phyloP scores from a whole-genome alignment of 2,888 invertebrate species.

The Digitonthophagus gazella region DNA sequence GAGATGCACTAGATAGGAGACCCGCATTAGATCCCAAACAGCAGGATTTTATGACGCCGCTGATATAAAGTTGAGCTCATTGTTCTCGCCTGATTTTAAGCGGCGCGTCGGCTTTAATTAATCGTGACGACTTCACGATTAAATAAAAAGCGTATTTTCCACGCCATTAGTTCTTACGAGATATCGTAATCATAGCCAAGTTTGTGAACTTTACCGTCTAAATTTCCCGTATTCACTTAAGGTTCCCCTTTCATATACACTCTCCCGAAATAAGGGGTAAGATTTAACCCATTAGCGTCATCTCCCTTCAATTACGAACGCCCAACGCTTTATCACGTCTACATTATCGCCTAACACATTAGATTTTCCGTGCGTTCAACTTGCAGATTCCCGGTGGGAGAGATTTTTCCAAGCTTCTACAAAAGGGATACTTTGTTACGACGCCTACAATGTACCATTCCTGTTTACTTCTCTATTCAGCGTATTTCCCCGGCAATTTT shows the following conservation, averaged over 20 bases:
- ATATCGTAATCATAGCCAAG: not conserved
- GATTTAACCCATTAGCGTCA: slow-evolving; percentile 6
- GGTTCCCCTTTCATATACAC: slow-evolving; percentile 1
- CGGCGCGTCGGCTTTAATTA: slow-evolving; percentile 9
- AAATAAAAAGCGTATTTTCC: not conserved
- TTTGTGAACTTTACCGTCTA: not conserved
- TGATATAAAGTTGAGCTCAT: slow-evolving; percentile 6
- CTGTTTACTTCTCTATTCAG: slow-evolving; percentile 14
- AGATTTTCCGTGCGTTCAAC: not conserved
- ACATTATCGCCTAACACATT: slow-evolving; percentile 14
- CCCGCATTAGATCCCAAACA: slow-evolving; percentile 10
- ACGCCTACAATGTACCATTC: slow-evolving; percentile 6
- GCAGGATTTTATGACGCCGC: slow-evolving; percentile 1
- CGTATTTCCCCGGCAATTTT: not conserved
- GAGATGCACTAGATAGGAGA: slow-evolving; percentile 2
- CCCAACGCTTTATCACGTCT: slow-evolving; percentile 11
- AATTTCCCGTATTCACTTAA: slow-evolving; percentile 3
- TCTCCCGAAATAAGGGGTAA: slow-evolving; percentile 4
- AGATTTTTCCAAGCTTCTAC: not conserved
- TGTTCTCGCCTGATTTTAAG: slow-evolving; percentile 11
- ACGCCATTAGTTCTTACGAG: not conserved
- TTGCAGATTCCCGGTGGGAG: not conserved
- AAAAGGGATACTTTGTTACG: slow-evolving; percentile 4
- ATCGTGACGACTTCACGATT: slow-evolving; percentile 1
- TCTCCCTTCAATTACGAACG: slow-evolving; percentile 7